Base-by-base conservation (phyloP, 1,140 invertebrate genomes). In the Coboldia fuscipes region DNA sequence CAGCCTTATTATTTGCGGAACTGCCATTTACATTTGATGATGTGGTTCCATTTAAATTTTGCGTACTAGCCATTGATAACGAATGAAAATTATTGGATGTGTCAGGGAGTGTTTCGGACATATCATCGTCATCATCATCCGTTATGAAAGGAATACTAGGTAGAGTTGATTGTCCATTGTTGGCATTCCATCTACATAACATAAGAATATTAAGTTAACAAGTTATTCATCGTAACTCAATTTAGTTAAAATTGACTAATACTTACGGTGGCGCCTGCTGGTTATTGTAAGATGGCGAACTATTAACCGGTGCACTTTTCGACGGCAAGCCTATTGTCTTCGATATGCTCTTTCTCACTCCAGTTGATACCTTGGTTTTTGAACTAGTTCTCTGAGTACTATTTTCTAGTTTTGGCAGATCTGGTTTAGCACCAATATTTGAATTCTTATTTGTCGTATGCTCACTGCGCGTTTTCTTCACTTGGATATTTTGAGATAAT, bases 381-480 rank as follows among this genome's bases (percentile, higher is more conserved):
- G 51, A 44, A 36, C 43, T 33, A 14, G 46, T 45, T 34, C 51
- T 42, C 48, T 51, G 48, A 36, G 49, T 55, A 38, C 42, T 54
- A 39, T 54, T 54, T 33, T 54, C 48, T 31, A 52, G 9, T 38
- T 40, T 45, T 36, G 34, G 33, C 29, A 37, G 46, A 43, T 49
- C 33, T 36, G 34, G 27, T 40, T 46, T 40, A 38, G 41, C 19
- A 36, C 39, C 30, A 41, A 41, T 24, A 22, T 13, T 23, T 30
- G 13, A 15, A 19, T 18, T 9, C 26, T 2, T 37, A 18, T 24
- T 40, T 19, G 21, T 16, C 12, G 26, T 30, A 2, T 14, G 9
- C 32, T 43, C 45, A 42, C 19, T 85, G 75, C 88, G 72, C 10
- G 88, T 94, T 56, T 93, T 93, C 56, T 96, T 96, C 3, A 96